Base-by-base conservation (phyloP, 30 jellyfish, hydroid and myxozoan species). In the Turritopsis dohrnii region DNA sequence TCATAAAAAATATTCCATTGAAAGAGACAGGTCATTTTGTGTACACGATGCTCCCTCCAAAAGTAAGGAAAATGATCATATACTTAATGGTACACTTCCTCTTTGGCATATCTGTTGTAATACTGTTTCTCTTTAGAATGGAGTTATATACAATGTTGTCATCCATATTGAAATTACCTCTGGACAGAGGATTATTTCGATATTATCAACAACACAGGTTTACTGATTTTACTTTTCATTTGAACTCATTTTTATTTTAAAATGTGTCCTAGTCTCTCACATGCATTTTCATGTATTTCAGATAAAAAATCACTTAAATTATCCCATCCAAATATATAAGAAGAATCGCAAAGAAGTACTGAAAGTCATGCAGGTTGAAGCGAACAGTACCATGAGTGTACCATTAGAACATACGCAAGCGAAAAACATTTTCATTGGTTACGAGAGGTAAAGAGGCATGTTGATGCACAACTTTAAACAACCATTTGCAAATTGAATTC, bases 41-140 rank as follows among this genome's bases (percentile, higher is more conserved):
- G 22, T 77, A 85, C 79, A 4, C 89, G 21, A 53, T 85, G 85
- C 23, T 65, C 26, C 90, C 92, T 21, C 20, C 76, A 30, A 85
- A 85, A 29, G 92, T 84, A 60, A 25, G 88, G n/a, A n/a, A n/a
- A n/a, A n/a, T n/a, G n/a, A n/a, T n/a, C n/a, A n/a, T n/a, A n/a
- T n/a, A n/a, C n/a, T n/a, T n/a, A n/a, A n/a, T n/a, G 60, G 13
- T 5, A 41, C 60, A 41, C 60, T 41, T 41, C 60, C 5, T 41
- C 13, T 69, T 69, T 69, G 5, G 5, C 4, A 69, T 0, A 75
- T 22, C 65, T 0, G 9, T 30, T 19, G 1, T 29, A 0, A 22
- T n/a, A 25, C 28, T 23, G 71, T 77, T 75, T 75, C 1, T 77
- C 53, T 77, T 21, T 77, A 77, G 85, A 52, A 30, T 28, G 85